These are phyloP conservation scores for Menidia beryllina DNA, from an alignment of 2,113 vertebrate species.

Conservation along the genomic window DNA sequence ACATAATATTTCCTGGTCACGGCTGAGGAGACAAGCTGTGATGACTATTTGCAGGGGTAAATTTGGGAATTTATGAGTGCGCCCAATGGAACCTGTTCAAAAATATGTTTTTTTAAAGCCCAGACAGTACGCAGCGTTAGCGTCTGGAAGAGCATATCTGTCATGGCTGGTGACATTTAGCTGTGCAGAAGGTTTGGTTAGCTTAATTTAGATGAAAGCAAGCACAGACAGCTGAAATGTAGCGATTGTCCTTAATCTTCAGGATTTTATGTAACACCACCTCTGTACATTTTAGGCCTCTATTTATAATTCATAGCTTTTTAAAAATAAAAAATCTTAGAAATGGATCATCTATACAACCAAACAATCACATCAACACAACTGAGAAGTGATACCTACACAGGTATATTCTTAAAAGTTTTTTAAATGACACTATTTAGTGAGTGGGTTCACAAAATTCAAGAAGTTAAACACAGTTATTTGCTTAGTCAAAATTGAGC, in stretches of 20 bases:
- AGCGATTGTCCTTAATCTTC: constrained; percentile 10
- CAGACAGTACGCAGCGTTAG: constrained; percentile 25
- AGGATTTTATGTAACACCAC: constrained; percentile 2
- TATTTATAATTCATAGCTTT: neutral
- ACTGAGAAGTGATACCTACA: neutral
- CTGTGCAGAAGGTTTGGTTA: neutral
- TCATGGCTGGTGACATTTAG: constrained; percentile 14
- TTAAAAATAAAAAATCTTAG: no score
- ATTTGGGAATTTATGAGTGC: constrained; percentile 27
- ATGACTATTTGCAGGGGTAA: constrained; percentile 4
- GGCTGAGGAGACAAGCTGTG: constrained; percentile 4
- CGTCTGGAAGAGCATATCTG: constrained; percentile 24
- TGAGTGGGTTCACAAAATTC: neutral
- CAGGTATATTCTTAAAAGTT: neutral
- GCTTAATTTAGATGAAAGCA: constrained; percentile 26
- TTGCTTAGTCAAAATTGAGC: neutral
- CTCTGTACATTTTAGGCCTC: constrained; percentile 6
- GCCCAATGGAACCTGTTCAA: neutral
- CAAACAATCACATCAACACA: neutral
- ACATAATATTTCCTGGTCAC: constrained; percentile 10
- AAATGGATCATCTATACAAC: neutral
- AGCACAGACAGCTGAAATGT: constrained; percentile 22
- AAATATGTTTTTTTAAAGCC: constrained; percentile 14
- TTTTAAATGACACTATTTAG: neutral
- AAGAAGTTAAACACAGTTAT: neutral